These are phyloP conservation scores for Meda fulgida DNA, from an alignment of 2,797 vertebrate genomes.

Conservation along the genomic window DNA sequence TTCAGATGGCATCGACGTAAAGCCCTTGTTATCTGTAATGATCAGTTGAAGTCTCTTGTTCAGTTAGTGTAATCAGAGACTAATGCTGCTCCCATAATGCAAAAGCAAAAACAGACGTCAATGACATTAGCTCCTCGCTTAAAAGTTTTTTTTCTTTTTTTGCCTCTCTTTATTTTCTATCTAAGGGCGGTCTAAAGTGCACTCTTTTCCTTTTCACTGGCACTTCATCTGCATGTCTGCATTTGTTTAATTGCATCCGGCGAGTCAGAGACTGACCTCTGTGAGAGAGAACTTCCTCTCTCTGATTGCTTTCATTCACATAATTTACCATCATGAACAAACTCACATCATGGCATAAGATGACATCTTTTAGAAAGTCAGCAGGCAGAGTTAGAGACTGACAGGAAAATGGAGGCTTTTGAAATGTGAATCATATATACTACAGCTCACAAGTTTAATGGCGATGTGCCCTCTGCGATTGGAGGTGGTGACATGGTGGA, in stretches of 20 bases:
- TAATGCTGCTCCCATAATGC: conserved; percentile 36
- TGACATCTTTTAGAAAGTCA: conserved; percentile 30
- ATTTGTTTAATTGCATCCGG: conserved; percentile 60
- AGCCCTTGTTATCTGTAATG: neutral
- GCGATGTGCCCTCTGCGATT: conserved; percentile 50
- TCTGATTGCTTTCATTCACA: conserved; percentile 51
- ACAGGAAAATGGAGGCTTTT: conserved; percentile 46
- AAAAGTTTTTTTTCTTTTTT: conserved; percentile 9
- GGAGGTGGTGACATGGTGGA: conserved; percentile 61
- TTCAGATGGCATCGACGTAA: neutral
- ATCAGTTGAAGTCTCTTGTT: conserved; percentile 18
- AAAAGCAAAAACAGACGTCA: conserved; percentile 38
- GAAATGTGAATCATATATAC: conserved; percentile 51
- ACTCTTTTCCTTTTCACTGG: conserved; percentile 53
- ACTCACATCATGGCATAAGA: conserved; percentile 39
- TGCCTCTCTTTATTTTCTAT: conserved; percentile 28
- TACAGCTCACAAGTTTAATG: conserved; percentile 46
- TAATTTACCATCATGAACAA: conserved; percentile 60
- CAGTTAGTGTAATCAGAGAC: conserved; percentile 41
- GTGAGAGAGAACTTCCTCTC: conserved; percentile 29
- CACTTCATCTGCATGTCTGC: conserved; percentile 56
- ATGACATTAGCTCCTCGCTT: conserved; percentile 44
- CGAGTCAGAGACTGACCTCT: conserved; percentile 55
- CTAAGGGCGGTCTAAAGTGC: conserved; percentile 53
- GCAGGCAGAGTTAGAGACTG: conserved; percentile 43